Evolutionary conservation across 2,113 vertebrate species (phyloP).

Genomic region (Ameiurus melas): DNA sequence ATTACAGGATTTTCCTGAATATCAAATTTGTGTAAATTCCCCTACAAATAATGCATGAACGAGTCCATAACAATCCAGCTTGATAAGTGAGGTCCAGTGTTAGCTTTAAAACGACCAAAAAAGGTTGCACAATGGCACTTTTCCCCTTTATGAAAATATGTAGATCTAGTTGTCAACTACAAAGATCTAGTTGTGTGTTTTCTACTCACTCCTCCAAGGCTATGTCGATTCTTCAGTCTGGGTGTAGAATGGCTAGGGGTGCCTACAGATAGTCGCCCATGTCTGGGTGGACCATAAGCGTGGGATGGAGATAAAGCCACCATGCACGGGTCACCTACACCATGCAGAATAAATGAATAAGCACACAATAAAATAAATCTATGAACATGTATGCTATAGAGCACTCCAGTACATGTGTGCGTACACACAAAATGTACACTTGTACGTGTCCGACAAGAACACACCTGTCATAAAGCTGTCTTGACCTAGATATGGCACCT

Average conservation of each 20-base stretch:
- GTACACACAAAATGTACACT: not conserved
- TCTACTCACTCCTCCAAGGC: conserved; percentile 58
- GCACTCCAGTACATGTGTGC: no score
- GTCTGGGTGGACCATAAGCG: conserved; percentile 17
- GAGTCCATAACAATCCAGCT: not conserved
- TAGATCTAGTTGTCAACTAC: not conserved
- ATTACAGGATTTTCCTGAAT: not conserved
- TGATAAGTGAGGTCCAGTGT: not conserved
- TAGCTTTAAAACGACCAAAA: not conserved
- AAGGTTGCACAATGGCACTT: not conserved
- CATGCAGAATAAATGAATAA: conserved; percentile 8
- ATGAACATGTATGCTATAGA: not conserved
- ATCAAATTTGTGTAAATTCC: not conserved
- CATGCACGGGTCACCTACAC: conserved; percentile 57
- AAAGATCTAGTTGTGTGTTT: not conserved
- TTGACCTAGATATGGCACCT: conserved; percentile 48
- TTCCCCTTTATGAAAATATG: not conserved
- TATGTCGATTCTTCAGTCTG: conserved; percentile 8
- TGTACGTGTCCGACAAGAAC: not conserved
- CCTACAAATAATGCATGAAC: not conserved
- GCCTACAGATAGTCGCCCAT: conserved; percentile 4
- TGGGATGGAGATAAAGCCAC: conserved; percentile 43
- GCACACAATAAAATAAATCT: not conserved
- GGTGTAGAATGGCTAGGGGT: conserved; percentile 61
- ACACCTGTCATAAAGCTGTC: conserved; percentile 64